Base-by-base conservation (phyloP, 2,888 invertebrate genomes). In the Notodonta ziczac region DNA sequence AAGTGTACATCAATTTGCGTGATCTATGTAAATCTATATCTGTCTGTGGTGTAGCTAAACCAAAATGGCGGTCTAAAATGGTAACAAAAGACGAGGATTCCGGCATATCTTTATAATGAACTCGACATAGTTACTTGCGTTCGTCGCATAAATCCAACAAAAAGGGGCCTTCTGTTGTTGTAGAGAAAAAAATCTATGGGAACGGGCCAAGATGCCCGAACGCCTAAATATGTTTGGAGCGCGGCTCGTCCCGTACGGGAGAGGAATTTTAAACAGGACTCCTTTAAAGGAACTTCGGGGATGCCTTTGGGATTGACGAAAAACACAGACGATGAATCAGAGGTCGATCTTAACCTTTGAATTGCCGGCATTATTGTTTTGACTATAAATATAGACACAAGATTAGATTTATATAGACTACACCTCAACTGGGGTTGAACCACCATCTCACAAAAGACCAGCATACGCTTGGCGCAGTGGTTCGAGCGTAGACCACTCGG, bases 221-320 rank as follows among this genome's bases (percentile, higher is more conserved):
- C 91, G 88, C 88, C 87, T 84, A 89, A 91, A 88, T 85, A 92
- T 92, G 90, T 89, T 81, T 67, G 87, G 87, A 86, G 80, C 84
- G 87, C 87, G 84, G 83, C 83, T 83, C 77, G 71, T 70, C 61
- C 67, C 60, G 80, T 83, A 90, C 93, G 89, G 81, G 87, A 85
- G 80, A 66, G 89, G 93, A 92, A 93, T 93, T 88, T 91, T 85
- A 92, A 93, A 84, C 78, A 91, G 87, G 79, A 78, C 81, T 82
- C 86, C 88, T 86, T 86, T 83, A 83, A 87, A 81, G 90, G 88
- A 78, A 78, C 78, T 81, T 70, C 74, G 80, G 84, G 83, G 81
- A 87, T 87, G 77, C 80, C 77, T 83, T 54, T 69, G 78, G 73
- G 69, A 72, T 69, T 75, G 80, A 76, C 77, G 78, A 84, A 86